Evolutionary conservation across 1,140 invertebrate genomes (phyloP), one percentile per base, ranked within the genome.

Genomic region (Rhizoglyphus robini): DNA sequence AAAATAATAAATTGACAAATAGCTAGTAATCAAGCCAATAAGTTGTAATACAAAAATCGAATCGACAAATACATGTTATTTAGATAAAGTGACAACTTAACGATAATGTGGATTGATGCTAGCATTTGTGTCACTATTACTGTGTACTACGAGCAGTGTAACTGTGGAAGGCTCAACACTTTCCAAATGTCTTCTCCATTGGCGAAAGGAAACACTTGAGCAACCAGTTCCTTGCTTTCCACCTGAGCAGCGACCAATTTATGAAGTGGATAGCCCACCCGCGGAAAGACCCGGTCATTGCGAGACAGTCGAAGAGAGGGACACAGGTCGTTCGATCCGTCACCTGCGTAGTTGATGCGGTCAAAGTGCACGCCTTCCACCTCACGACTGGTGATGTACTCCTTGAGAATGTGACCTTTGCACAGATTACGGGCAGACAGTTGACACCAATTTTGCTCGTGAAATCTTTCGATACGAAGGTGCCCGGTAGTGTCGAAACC

Each of bases 281-380:
- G 74, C 8, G 86, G 83, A 73, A 85, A 88, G 4, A 83, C 82
- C 59, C 83, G 73, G 74, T 88, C 87, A 30, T 77, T 75, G 47
- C 79, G 69, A 1, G 74, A 75, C 87, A 90, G 15, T 86, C n/a
- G n/a, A n/a, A n/a, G n/a, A n/a, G n/a, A n/a, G n/a, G n/a, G n/a
- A n/a, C n/a, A n/a, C n/a, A n/a, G 79, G 73, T 90, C 87, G 75
- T 89, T 88, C 32, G 74, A 75, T 2, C 88, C 88, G 79, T 90
- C 88, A 1, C 88, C 87, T 15, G 85, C 75, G 71, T 88, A 89
- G 0, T 81, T 76, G 11, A 88, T 75, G 64, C 73, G 78, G 25
- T 80, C 74, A 71, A 83, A 88, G 3, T 70, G n/a, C n/a, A n/a
- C n/a, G n/a, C n/a, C n/a, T n/a, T n/a, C n/a, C n/a, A n/a, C n/a